These are phyloP conservation scores for Pegea sp. DNA, from an alignment of 23 tunicate species.

Conservation along the genomic window DNA sequence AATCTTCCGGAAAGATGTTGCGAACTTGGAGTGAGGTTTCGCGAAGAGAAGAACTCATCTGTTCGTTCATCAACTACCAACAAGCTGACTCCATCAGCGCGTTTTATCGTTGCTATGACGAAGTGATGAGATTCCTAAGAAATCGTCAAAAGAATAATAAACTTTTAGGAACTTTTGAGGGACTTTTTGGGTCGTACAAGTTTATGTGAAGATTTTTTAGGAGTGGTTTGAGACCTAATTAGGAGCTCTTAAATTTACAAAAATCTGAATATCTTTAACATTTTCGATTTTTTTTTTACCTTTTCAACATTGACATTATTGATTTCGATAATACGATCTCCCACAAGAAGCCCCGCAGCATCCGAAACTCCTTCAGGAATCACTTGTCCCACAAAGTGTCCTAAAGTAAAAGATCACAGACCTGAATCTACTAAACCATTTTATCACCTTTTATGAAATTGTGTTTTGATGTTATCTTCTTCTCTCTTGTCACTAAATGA, in stretches of 20 bases:
- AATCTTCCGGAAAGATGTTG: constrained; percentile 6
- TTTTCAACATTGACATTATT: constrained; percentile 15
- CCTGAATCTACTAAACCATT: too few species aligned
- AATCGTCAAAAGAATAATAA: background rate
- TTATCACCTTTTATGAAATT: too few species aligned
- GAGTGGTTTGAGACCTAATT: too few species aligned
- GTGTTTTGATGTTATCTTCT: too few species aligned
- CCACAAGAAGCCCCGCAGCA: constrained; percentile 7
- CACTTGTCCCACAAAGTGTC: constrained; percentile 5
- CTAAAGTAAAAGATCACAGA: too few species aligned
- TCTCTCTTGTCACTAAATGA: too few species aligned
- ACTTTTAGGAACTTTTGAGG: background rate
- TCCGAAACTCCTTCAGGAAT: constrained; percentile 5
- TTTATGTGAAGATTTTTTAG: too few species aligned
- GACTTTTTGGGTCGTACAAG: background rate
- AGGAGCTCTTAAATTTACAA: too few species aligned
- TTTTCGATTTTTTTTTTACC: constrained; percentile 10
- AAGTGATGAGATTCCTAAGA: constrained; percentile 12
- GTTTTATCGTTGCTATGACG: constrained; percentile 6
- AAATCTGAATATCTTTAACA: too few species aligned
- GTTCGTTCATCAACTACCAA: constrained; percentile 13
- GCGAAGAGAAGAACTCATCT: constrained; percentile 5
- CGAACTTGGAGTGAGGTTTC: constrained; percentile 5
- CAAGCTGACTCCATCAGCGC: background rate
- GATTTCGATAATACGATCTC: constrained; percentile 17